A percentile compares a stretch with the other conserved stretches of the same genome.
These are phyloP conservation scores for Athalia cordata DNA, from an alignment of 2,888 invertebrate genomes.

Conservation along the genomic window DNA sequence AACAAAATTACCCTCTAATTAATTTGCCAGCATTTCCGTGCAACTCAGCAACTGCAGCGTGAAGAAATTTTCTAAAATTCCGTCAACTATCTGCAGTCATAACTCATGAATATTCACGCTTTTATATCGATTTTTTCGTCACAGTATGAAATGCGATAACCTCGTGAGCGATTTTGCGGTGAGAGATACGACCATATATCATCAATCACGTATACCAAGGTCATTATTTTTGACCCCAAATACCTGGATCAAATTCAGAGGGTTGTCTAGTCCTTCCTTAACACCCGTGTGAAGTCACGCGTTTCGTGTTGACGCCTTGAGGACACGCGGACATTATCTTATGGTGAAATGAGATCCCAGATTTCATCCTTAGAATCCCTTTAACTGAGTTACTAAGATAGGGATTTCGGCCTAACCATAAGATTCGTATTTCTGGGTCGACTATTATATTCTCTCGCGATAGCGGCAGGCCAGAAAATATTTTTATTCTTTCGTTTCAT, in stretches of 20 bases:
- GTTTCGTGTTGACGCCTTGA: slow-evolving; percentile 11
- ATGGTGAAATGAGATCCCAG: slow-evolving; percentile 8
- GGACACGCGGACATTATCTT: slow-evolving; percentile 11
- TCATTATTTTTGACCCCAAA: slow-evolving; percentile 9
- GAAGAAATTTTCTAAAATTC: background rate
- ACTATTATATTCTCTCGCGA: too few species aligned
- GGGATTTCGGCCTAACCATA: background rate
- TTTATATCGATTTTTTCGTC: slow-evolving; percentile 18
- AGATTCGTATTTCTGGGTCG: background rate
- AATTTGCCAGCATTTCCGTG: background rate
- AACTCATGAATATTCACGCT: slow-evolving; percentile 23
- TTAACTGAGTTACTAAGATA: slow-evolving; percentile 1
- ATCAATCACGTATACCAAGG: slow-evolving; percentile 28
- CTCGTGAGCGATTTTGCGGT: slow-evolving; percentile 3
- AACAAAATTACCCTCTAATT: background rate
- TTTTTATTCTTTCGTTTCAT: too few species aligned
- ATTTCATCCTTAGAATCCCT: background rate
- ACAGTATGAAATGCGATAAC: slow-evolving; percentile 5
- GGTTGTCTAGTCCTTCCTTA: slow-evolving; percentile 9
- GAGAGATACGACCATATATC: background rate
- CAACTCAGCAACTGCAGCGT: background rate
- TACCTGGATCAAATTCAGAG: background rate
- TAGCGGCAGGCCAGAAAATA: too few species aligned
- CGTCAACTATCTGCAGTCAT: background rate
- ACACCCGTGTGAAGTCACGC: slow-evolving; percentile 21